Percentiles rank a stretch among this genome's conserved stretches.
These are phyloP conservation scores for Gnathonemus longibarbis DNA, from an alignment of 2,113 vertebrate genomes.

Conservation along the genomic window DNA sequence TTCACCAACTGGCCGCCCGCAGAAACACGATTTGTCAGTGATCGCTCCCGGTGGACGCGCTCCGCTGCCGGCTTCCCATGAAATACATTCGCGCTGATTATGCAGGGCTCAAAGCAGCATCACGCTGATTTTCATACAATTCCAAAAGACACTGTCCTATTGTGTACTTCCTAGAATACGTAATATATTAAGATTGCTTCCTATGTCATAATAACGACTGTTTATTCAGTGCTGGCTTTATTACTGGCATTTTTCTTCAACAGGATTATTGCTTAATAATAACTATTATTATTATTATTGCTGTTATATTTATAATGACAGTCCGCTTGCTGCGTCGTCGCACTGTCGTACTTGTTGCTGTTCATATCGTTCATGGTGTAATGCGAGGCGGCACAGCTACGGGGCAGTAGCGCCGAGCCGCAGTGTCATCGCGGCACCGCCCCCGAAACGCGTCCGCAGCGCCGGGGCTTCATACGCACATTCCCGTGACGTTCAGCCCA, in stretches of 20 bases:
- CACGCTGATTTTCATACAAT: background rate
- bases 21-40: background rate
- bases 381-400: constrained; percentile 5
- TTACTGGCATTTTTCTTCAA: background rate
- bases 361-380: background rate
- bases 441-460: constrained; percentile 49
- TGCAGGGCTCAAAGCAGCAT: background rate
- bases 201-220: background rate
- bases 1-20: background rate
- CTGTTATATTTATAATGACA: background rate
- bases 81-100: background rate
- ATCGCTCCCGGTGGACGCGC: background rate
- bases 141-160: background rate
- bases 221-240: background rate
- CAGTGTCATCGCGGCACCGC: constrained; percentile 43
- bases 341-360: background rate
- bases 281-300: background rate
- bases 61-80: background rate
- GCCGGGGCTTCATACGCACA: constrained; percentile 55
- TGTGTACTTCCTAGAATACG: background rate
- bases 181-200: background rate
- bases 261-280: background rate
- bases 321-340: background rate
- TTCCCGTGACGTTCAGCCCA: constrained; percentile 63
- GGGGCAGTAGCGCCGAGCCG: background rate